Evolutionary conservation across 1,140 invertebrate species (phyloP), one percentile per base, ranked within the genome.

Genomic region (Drosophila nannoptera): DNA sequence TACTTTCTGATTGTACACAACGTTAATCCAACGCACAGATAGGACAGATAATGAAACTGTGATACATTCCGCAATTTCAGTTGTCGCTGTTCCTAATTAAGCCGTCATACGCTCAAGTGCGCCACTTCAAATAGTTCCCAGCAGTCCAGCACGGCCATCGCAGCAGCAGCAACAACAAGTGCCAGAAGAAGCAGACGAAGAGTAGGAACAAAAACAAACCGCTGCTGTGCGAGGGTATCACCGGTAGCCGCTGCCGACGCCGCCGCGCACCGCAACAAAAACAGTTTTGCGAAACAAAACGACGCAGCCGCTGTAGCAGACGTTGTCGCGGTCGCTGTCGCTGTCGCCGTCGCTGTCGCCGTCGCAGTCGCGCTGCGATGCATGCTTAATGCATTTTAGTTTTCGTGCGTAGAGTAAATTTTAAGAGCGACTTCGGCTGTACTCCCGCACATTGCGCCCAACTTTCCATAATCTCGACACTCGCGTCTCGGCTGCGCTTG

Each of bases 31-130:
- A 31, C 35, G 40, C 22, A 59, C 29, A 63, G 73, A 84, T 83
- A 68, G 4, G 76, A 59, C 49, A 73, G 76, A 84, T 84, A 83
- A 80, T 84, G 67, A 77, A 73, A 69, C 46, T 84, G 76, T 84
- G 74, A 84, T 76, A 83, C 64, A 73, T 62, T 67, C 63, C 54
- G 46, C 58, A 73, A 62, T 73, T 70, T 60, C 12, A 16, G 67
- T 71, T 69, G 66, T 73, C 49, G 68, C 59, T 64, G 63, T 64
- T 84, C 80, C 78, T 84, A 83, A 84, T 83, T 84, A 80, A 84
- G 80, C 69, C 80, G 80, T 76, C 81, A 76, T 73, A 78, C 78
- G 65, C 62, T 83, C 62, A 86, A 84, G 80, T 84, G 76, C 62
- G 76, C 76, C 69, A 83, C 80, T 83, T 71, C 73, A 83, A 67